Evolutionary conservation across 2,113 vertebrate genomes (phyloP).

Genomic region (Saguinus midas): DNA sequence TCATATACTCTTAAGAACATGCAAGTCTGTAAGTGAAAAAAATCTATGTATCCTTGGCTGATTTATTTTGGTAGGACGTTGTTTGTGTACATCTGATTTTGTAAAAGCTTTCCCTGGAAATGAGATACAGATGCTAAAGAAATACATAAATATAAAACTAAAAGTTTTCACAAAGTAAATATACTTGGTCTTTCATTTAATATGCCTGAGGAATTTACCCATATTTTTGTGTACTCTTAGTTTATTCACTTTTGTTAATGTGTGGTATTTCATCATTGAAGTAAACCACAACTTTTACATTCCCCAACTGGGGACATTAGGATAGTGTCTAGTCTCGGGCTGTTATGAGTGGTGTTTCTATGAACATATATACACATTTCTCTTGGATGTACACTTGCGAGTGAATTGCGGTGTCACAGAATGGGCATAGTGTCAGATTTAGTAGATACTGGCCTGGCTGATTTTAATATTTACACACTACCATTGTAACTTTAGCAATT

Average conservation of each 20-base stretch:
- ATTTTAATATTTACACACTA: neutral
- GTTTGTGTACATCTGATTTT: neutral
- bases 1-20: neutral
- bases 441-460: neutral
- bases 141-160: neutral
- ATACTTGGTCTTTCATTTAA: neutral
- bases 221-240: neutral
- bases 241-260: neutral
- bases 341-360: neutral
- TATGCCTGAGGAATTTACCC: neutral
- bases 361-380: neutral
- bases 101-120: neutral
- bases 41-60: neutral
- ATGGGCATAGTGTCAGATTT: neutral
- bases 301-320: neutral
- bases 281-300: neutral
- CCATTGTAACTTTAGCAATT: neutral
- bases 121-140: neutral
- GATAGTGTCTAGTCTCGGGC: neutral
- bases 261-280: neutral
- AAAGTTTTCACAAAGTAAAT: neutral
- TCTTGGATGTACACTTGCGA: neutral
- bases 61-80: neutral
- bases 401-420: neutral
- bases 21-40: neutral